These are phyloP conservation scores for Boulengeromyrus knoepffleri DNA, from an alignment of 2,113 vertebrate genomes.

Conservation along the genomic window DNA sequence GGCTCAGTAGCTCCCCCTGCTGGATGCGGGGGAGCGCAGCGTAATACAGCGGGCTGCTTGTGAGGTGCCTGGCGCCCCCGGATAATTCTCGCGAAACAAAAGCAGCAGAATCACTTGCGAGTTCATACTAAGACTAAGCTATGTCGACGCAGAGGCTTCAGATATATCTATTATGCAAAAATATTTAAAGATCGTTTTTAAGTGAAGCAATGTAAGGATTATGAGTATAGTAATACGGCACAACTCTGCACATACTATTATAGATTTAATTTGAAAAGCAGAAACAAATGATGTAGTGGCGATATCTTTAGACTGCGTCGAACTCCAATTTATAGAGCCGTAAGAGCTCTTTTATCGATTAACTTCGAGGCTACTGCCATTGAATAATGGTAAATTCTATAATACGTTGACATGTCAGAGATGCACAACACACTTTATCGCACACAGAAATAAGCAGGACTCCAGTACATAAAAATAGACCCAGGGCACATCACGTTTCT, in stretches of 20 bases:
- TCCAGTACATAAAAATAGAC: not conserved
- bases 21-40: constrained; percentile 1
- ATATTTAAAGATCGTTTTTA: not conserved
- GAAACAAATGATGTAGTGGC: not conserved
- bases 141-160: not conserved
- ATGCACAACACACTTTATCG: not conserved
- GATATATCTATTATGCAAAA: not conserved
- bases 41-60: not conserved
- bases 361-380: not conserved
- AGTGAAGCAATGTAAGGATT: not conserved
- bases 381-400: not conserved
- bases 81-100: not conserved
- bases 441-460: not conserved
- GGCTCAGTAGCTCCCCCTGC: constrained; percentile 24
- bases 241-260: not conserved
- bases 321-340: not conserved
- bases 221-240: not conserved
- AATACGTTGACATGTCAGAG: not conserved
- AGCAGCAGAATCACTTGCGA: not conserved
- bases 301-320: not conserved
- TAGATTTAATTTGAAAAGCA: not conserved
- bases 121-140: not conserved
- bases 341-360: not conserved
- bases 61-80: not conserved
- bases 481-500: not conserved